phyloP scores from a whole-genome alignment of 2,797 vertebrate genomes.

The Oryzias dopingdopingensis region DNA sequence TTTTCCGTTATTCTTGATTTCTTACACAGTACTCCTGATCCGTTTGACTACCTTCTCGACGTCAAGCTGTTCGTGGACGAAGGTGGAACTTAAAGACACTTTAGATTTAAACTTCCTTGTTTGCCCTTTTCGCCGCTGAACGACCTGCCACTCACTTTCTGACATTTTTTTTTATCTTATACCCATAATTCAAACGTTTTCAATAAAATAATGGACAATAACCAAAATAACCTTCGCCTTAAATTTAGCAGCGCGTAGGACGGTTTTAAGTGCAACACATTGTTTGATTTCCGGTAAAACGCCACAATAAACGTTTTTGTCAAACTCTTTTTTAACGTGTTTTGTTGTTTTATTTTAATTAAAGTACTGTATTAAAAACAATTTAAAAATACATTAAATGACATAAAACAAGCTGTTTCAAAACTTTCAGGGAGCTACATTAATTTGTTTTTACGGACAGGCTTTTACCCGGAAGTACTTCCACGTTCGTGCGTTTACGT shows the following conservation, averaged over 20 bases:
- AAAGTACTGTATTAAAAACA: no score
- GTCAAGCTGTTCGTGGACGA: constrained; percentile 49
- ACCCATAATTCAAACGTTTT: no score
- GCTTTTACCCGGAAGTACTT: constrained; percentile 46
- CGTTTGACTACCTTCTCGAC: constrained; percentile 50
- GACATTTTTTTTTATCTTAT: no score
- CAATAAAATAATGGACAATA: no score
- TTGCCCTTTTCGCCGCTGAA: constrained; percentile 67
- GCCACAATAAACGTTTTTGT: no score
- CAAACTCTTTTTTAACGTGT: no score
- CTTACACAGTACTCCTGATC: constrained; percentile 72
- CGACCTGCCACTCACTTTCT: constrained; percentile 69
- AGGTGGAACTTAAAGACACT: background rate
- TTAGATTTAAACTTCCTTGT: constrained; percentile 35
- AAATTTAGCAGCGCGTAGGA: background rate
- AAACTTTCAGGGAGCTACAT: no score
- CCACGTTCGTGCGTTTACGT: constrained; percentile 2
- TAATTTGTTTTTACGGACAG: constrained; percentile 9
- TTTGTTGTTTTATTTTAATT: no score
- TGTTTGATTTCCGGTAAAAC: constrained; percentile 51
- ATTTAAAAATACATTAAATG: no score
- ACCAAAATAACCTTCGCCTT: background rate
- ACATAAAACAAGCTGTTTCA: no score
- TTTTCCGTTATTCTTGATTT: background rate
- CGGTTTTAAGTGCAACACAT: constrained; percentile 42